Conservation (phyloP, 2,113 vertebrate genomes). For the Petromus typicus region DNA sequence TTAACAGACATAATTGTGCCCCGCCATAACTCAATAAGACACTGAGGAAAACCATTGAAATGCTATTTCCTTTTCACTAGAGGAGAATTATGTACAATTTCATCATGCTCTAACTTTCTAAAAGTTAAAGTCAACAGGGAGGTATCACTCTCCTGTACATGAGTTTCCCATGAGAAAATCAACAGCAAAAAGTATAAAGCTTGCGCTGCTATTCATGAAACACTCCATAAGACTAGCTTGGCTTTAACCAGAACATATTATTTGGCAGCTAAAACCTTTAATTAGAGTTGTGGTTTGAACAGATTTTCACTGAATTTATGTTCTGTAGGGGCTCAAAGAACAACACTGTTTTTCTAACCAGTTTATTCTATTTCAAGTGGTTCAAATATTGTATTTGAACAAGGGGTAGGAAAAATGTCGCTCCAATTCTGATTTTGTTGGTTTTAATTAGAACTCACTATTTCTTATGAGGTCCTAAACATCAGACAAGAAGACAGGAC, state of each 20-base stretch:
- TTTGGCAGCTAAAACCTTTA: constrained; percentile 88
- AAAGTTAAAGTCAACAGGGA: constrained; percentile 91
- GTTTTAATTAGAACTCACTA: constrained; percentile 44
- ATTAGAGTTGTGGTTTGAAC: constrained; percentile 86
- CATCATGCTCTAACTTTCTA: constrained; percentile 91
- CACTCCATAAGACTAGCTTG: constrained; percentile 88
- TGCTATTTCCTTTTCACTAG: constrained; percentile 95
- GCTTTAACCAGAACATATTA: constrained; percentile 86
- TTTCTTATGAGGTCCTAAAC: constrained; percentile 44
- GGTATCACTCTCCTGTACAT: constrained; percentile 93
- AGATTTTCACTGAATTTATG: constrained; percentile 85
- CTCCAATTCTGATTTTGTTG: constrained; percentile 46
- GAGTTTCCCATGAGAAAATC: constrained; percentile 92
- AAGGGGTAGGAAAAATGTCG: neutral
- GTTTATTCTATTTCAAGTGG: constrained; percentile 83
- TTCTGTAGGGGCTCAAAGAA: constrained; percentile 81
- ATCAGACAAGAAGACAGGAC: constrained; percentile 12
- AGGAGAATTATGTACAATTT: constrained; percentile 94
- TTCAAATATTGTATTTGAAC: constrained; percentile 51
- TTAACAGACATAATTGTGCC: constrained; percentile 93
- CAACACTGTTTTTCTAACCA: constrained; percentile 79
- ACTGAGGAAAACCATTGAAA: constrained; percentile 94
- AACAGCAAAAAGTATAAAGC: constrained; percentile 91
- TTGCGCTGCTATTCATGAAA: constrained; percentile 89
- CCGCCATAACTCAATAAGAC: constrained; percentile 93